Evolutionary conservation across 2,888 invertebrate species (phyloP).

Genomic region (Drosophila paucipuncta): DNA sequence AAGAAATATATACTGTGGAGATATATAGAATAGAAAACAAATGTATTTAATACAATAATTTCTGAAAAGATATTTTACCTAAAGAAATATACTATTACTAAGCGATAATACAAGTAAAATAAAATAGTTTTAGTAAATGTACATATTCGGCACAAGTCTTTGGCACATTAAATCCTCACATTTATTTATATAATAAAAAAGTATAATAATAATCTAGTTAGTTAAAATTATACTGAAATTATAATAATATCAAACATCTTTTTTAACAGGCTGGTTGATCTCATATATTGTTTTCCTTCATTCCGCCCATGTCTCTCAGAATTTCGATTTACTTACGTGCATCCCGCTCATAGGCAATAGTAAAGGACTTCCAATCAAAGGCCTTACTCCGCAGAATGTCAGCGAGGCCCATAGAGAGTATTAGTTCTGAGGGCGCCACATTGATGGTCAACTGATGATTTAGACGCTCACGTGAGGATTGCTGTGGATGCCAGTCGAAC

Average conservation of each 20-base stretch:
- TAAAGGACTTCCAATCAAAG: slow-evolving; percentile 92
- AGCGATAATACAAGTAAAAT: neutral
- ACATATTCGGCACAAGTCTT: neutral
- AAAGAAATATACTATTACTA: neutral
- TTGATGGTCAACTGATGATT: slow-evolving; percentile 88
- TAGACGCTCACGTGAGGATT: slow-evolving; percentile 78
- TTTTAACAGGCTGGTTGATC: neutral
- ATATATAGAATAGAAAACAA: too few species aligned
- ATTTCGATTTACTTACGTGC: slow-evolving; percentile 86
- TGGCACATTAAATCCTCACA: too few species aligned
- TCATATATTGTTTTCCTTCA: neutral
- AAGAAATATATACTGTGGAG: neutral
- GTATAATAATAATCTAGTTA: neutral
- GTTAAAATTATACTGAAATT: neutral
- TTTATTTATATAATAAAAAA: neutral
- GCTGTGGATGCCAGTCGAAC: slow-evolving; percentile 87
- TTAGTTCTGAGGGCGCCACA: slow-evolving; percentile 89
- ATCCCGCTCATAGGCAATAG: slow-evolving; percentile 93
- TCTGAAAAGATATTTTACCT: neutral
- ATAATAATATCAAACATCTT: neutral
- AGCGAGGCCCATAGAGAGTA: slow-evolving; percentile 89
- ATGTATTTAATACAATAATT: neutral
- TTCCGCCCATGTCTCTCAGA: neutral
- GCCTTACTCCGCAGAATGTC: slow-evolving; percentile 88
- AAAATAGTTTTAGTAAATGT: neutral